phyloP scores from a whole-genome alignment of 2,888 invertebrate species.

The Eupithecia vulgata region DNA sequence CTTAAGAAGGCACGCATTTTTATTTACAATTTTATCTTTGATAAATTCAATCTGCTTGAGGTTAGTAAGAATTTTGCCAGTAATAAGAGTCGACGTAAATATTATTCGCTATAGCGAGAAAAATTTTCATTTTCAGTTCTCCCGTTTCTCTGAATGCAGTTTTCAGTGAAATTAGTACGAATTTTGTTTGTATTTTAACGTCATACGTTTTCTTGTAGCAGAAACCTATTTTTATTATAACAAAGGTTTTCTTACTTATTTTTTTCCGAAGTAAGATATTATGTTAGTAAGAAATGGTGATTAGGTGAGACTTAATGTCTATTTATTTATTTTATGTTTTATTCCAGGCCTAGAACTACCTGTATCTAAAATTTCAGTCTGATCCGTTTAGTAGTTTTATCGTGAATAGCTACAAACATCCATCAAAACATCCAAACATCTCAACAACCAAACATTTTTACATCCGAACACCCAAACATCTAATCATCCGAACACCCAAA shows the following conservation, averaged over 20 bases:
- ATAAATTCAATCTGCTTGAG: constrained; percentile 6
- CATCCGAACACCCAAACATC: too few species aligned
- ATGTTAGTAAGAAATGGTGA: too few species aligned
- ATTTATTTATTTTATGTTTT: too few species aligned
- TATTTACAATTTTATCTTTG: background rate
- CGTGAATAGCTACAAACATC: too few species aligned
- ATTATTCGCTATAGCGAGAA: constrained; percentile 41
- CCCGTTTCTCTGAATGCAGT: constrained; percentile 38
- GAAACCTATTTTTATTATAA: background rate
- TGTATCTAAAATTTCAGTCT: too few species aligned
- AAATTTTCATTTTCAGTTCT: constrained; percentile 42
- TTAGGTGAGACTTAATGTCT: too few species aligned
- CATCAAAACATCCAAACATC: too few species aligned
- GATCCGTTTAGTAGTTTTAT: too few species aligned
- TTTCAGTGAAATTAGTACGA: constrained; percentile 38
- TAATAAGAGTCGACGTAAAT: constrained; percentile 51
- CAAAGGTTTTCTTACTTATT: background rate
- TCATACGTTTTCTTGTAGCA: constrained; percentile 23
- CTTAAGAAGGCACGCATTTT: background rate
- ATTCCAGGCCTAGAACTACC: too few species aligned
- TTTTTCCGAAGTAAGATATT: too few species aligned
- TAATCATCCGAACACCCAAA: too few species aligned
- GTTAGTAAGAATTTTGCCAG: constrained; percentile 43
- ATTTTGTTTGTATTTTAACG: constrained; percentile 33
- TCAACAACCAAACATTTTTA: too few species aligned